Evolutionary conservation across 1,140 invertebrate genomes (phyloP).

Genomic region (Drosophila mayri): DNA sequence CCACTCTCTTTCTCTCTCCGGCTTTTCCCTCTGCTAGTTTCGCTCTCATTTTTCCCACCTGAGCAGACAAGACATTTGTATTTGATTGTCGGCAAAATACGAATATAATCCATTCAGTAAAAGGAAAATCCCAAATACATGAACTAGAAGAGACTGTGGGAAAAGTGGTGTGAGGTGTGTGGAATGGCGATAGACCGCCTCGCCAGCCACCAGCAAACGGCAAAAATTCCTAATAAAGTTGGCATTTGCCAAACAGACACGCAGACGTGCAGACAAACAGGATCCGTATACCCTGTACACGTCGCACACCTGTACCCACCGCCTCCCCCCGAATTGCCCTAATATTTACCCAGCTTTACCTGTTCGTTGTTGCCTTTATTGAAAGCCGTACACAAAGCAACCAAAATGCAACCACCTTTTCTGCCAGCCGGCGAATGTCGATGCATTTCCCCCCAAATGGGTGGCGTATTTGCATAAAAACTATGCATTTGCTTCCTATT

Average conservation of each 20-base stretch:
- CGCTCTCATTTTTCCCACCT: constrained; percentile 29
- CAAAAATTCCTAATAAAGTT: constrained; percentile 79
- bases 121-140: constrained; percentile 44
- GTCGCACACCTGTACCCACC: background rate
- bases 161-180: background rate
- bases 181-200: constrained; percentile 24
- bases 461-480: constrained; percentile 70
- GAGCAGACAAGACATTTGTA: constrained; percentile 41
- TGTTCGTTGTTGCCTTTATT: constrained; percentile 55
- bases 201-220: constrained; percentile 34
- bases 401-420: constrained; percentile 49
- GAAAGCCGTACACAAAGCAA: constrained; percentile 59
- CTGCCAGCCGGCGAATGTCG: constrained; percentile 30
- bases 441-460: constrained; percentile 45
- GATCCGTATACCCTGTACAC: constrained; percentile 14
- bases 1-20: background rate
- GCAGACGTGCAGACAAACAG: constrained; percentile 68
- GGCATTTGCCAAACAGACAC: constrained; percentile 76
- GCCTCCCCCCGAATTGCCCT: background rate
- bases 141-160: constrained; percentile 16
- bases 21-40: constrained; percentile 7
- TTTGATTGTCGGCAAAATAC: constrained; percentile 40
- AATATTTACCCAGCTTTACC: constrained; percentile 9
- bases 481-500: constrained; percentile 54
- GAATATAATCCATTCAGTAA: constrained; percentile 48